Evolutionary conservation across 2,797 vertebrate genomes (phyloP).

Genomic region (Sebastes steindachneri): DNA sequence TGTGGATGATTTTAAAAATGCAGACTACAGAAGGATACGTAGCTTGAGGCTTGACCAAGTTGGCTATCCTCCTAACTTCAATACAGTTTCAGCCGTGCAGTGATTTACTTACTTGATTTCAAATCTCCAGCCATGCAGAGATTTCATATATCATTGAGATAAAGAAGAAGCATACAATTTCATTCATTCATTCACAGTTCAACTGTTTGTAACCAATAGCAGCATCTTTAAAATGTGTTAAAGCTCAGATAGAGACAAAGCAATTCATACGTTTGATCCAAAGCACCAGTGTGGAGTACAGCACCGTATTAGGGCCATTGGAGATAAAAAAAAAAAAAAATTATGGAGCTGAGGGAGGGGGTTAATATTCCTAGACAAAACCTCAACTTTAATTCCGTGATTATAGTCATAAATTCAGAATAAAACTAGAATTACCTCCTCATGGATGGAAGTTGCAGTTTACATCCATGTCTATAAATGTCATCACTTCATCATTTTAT

Average conservation of each 20-base stretch:
- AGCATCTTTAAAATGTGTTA: neutral
- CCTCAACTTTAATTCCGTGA: accelerated
- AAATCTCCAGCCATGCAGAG: neutral
- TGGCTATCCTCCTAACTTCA: neutral
- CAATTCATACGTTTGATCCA: neutral
- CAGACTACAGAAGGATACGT: neutral
- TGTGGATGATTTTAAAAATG: neutral
- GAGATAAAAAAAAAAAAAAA: too few species aligned
- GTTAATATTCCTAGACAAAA: too few species aligned
- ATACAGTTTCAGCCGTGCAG: neutral
- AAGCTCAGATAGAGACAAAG: neutral
- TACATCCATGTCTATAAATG: neutral
- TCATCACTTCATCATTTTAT: neutral
- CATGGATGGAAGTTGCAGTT: neutral
- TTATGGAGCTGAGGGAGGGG: too few species aligned
- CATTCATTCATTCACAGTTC: neutral
- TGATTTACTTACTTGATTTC: neutral
- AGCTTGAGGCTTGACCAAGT: neutral
- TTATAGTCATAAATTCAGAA: too few species aligned
- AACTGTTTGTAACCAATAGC: neutral
- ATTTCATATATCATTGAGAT: neutral
- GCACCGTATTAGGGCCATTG: too few species aligned
- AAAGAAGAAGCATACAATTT: neutral
- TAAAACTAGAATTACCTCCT: too few species aligned
- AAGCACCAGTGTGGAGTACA: neutral